Base-by-base conservation (phyloP, 2,113 vertebrate species). In the Scomber japonicus region DNA sequence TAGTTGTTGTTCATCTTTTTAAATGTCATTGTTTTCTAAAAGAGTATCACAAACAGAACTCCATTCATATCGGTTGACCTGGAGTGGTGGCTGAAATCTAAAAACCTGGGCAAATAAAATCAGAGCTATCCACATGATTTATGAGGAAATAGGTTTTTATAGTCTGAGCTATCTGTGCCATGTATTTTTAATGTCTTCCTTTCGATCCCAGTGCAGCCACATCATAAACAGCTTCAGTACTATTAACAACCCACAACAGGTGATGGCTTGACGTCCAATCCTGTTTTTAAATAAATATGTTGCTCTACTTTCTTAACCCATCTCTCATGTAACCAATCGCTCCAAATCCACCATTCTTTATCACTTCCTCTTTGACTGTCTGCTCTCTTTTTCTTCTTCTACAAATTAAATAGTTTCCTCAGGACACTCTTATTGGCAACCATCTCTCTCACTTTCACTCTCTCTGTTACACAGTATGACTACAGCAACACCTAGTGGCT, bases 401-500 rank as follows among this genome's bases (percentile, higher is more conserved):
- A 55, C 15, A 35, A 72, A 78, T 70, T 12, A 71, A 81, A 79
- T 73, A n/a, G 64, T 67, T 60, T 87, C 49, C 70, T 66, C 84
- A 75, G 53, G 66, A 71, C 78, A 19, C 83, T 63, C 49, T 73
- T 21, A 55, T 31, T 71, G 76, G 64, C 75, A 71, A 71, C 66
- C 66, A 24, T 0, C 76, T 75, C 63, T 55, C 73, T 88, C 73
- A 44, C 68, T 51, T 74, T 61, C 60, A 61, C 70, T 3, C 74
- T 62, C 51, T n/a, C 69, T 68, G 19, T 57, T 81, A 80, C 48
- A 92, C 76, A 80, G 81, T 74, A 80, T 72, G 88, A 80, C 89
- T 68, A 92, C 83, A 93, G 82, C 92, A 83, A 89, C 92, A 88
- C 72, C 91, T 92, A 89, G 88, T 93, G 92, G 89, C 85, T 89